These are phyloP conservation scores for Tiphia femorata DNA, from an alignment of 2,888 invertebrate species.

Conservation along the genomic window DNA sequence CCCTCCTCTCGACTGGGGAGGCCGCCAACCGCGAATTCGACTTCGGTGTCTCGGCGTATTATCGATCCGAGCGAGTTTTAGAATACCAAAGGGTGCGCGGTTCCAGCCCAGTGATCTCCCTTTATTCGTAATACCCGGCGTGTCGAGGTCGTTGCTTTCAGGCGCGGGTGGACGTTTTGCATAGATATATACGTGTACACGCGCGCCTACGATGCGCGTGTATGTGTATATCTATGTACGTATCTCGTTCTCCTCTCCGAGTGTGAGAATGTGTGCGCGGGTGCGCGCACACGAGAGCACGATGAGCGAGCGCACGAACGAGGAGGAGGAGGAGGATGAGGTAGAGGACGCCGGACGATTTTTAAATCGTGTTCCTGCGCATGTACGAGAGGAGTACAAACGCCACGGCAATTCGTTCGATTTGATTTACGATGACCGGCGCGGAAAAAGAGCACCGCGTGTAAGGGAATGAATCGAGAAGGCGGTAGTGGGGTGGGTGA, in stretches of 20 bases:
- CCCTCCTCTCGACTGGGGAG: slow-evolving; percentile 1
- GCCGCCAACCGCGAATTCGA: slow-evolving; percentile 8
- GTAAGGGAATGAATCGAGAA: no score
- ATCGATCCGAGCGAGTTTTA: slow-evolving; percentile 38
- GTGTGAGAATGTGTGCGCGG: background rate
- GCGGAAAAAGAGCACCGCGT: no score
- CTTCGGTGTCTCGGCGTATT: slow-evolving; percentile 22
- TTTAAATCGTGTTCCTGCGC: slow-evolving; percentile 15
- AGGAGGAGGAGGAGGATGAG: no score
- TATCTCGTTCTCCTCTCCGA: no score
- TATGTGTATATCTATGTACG: background rate
- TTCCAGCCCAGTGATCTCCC: slow-evolving; percentile 40
- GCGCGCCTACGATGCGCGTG: no score
- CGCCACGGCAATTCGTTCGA: background rate
- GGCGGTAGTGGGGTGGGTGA: no score
- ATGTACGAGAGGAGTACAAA: background rate
- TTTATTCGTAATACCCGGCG: slow-evolving; percentile 31
- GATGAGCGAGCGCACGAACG: slow-evolving; percentile 4
- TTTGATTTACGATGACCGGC: slow-evolving; percentile 37
- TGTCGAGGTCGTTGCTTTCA: slow-evolving; percentile 21
- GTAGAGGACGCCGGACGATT: slow-evolving; percentile 28
- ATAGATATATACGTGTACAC: no score
- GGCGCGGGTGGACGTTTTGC: slow-evolving; percentile 1
- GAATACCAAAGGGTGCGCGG: slow-evolving; percentile 32
- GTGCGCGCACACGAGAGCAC: background rate